Evolutionary conservation across 2,797 vertebrate genomes (phyloP).

Genomic region (Thripadectes ignobilis): DNA sequence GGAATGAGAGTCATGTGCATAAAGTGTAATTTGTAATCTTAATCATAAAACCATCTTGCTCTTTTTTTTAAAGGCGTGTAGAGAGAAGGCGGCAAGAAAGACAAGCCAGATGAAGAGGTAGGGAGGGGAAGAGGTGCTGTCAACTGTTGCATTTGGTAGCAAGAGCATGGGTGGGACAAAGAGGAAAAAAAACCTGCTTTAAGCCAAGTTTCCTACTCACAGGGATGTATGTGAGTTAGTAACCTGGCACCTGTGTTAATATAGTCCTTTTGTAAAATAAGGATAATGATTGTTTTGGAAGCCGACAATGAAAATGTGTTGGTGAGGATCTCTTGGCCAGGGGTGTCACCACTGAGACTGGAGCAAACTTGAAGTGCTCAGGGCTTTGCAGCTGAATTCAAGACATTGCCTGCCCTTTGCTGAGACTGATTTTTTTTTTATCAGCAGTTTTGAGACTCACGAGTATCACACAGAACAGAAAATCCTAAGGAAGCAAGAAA

Average conservation of each 20-base stretch:
- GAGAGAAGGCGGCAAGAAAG: slow-evolving; percentile 33
- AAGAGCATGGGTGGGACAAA: not conserved
- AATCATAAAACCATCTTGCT: slow-evolving; percentile 30
- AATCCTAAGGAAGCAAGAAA: not conserved
- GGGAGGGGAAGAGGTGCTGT: slow-evolving; percentile 16
- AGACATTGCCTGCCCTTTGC: not conserved
- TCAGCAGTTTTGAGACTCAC: not conserved
- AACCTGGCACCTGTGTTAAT: not conserved
- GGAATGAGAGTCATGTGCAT: not conserved
- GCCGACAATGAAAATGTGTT: not conserved
- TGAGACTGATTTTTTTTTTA: not conserved
- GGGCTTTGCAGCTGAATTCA: not conserved
- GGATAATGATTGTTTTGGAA: not conserved
- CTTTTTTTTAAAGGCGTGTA: slow-evolving; percentile 60
- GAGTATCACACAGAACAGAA: not conserved
- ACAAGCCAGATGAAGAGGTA: slow-evolving; percentile 65
- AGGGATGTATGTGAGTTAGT: not conserved
- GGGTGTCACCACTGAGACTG: not conserved
- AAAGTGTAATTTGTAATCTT: not conserved
- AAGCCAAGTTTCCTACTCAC: not conserved
- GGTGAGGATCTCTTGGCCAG: not conserved
- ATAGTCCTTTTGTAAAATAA: not conserved
- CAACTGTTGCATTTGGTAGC: not conserved
- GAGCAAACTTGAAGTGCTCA: not conserved
- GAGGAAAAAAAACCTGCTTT: not conserved